Conservation (phyloP, 2,888 invertebrate genomes). For the Bellardia bayeri region DNA sequence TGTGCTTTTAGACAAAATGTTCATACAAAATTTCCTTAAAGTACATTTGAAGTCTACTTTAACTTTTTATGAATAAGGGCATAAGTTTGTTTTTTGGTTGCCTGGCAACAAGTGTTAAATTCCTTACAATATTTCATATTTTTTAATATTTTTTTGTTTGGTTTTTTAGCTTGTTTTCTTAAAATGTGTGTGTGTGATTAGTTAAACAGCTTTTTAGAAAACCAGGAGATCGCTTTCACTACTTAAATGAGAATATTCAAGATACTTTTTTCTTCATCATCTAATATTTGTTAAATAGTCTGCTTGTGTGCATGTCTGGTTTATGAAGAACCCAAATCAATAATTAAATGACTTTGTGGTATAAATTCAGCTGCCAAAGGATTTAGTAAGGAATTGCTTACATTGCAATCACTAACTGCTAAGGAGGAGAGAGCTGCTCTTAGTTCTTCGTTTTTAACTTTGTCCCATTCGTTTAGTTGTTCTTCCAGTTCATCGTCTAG, state of each 20-base stretch:
- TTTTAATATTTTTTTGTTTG: slow-evolving; percentile 52
- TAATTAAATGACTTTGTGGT: slow-evolving; percentile 85
- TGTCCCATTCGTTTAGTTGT: slow-evolving; percentile 83
- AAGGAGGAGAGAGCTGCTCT: slow-evolving; percentile 83
- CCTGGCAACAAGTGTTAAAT: slow-evolving; percentile 64
- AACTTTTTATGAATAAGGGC: too few species aligned
- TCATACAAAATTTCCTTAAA: too few species aligned
- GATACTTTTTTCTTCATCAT: slow-evolving; percentile 63
- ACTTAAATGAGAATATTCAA: slow-evolving; percentile 77
- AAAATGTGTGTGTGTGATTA: slow-evolving; percentile 43
- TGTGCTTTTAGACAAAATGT: too few species aligned
- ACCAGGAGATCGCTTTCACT: slow-evolving; percentile 69
- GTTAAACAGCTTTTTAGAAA: slow-evolving; percentile 61
- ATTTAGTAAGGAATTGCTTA: slow-evolving; percentile 90
- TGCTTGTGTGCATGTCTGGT: slow-evolving; percentile 7
- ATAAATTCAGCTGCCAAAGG: slow-evolving; percentile 94
- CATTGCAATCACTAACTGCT: slow-evolving; percentile 81
- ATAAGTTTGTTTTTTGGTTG: slow-evolving; percentile 38
- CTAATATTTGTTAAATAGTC: slow-evolving; percentile 1
- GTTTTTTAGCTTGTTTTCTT: slow-evolving; percentile 47
- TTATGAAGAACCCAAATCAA: slow-evolving; percentile 81
- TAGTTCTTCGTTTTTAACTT: slow-evolving; percentile 82
- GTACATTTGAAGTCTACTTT: too few species aligned
- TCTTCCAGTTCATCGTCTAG: slow-evolving; percentile 89
- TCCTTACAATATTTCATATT: slow-evolving; percentile 52